phyloP scores from a whole-genome alignment of 1,140 invertebrate species.

The Lucilia cuprina region DNA sequence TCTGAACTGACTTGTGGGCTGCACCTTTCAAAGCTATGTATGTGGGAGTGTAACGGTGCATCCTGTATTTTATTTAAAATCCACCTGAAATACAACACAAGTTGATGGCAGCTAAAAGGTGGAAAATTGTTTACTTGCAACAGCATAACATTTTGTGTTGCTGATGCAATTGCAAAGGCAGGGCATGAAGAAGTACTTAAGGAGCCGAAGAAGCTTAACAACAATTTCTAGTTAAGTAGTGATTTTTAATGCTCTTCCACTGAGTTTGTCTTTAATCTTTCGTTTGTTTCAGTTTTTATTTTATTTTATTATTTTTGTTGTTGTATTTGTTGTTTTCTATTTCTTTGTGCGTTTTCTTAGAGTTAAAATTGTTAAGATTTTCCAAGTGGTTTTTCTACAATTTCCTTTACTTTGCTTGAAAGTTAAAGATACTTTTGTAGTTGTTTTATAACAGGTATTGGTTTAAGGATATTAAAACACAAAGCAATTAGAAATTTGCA shows the following conservation, averaged over 20 bases:
- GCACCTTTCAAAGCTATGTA: too few relatives aligned
- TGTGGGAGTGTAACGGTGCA: neutral
- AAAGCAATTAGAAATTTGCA: conserved; percentile 23
- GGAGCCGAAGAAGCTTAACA: neutral
- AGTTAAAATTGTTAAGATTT: conserved; percentile 21
- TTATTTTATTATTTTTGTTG: neutral
- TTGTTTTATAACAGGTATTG: conserved; percentile 23
- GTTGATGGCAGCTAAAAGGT: conserved; percentile 29
- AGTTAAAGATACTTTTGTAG: neutral
- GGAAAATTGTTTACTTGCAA: conserved; percentile 25
- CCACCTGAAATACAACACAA: conserved; percentile 14
- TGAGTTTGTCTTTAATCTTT: conserved; percentile 25
- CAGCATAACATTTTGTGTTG: neutral
- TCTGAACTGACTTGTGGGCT: neutral
- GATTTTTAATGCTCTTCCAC: conserved; percentile 31
- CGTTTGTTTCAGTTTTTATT: neutral
- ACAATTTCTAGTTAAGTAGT: conserved; percentile 22
- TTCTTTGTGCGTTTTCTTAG: neutral
- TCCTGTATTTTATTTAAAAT: neutral
- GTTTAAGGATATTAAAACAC: conserved; percentile 31
- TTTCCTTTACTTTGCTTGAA: neutral
- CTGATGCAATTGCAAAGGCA: too few relatives aligned
- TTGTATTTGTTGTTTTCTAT: neutral
- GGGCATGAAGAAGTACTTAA: too few relatives aligned
- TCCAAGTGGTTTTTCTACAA: conserved; percentile 26